phyloP scores from a whole-genome alignment of 2,888 invertebrate genomes.

The Cybosia mesomella region DNA sequence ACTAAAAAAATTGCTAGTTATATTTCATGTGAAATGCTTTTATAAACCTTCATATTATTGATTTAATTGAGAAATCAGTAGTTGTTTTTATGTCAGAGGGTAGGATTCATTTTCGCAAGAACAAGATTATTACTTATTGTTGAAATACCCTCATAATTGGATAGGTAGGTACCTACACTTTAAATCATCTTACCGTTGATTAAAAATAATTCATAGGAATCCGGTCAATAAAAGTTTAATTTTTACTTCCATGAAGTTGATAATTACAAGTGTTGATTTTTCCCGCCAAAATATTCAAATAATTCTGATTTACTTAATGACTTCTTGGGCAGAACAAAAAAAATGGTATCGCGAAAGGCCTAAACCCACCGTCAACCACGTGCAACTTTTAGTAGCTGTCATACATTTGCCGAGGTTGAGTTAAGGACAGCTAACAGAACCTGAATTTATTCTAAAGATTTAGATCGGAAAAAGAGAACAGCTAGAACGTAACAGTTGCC shows the following conservation, averaged over 20 bases:
- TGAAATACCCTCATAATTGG: background rate
- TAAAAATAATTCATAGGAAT: background rate
- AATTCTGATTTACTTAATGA: no score
- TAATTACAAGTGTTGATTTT: no score
- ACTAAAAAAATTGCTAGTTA: slow-evolving; percentile 16
- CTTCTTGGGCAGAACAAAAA: no score
- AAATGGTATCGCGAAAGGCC: no score
- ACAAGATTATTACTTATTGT: background rate
- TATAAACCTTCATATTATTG: slow-evolving; percentile 10
- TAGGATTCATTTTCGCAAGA: background rate
- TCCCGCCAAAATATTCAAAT: no score
- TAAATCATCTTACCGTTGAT: background rate
- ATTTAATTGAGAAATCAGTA: slow-evolving; percentile 1
- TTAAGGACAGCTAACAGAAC: background rate
- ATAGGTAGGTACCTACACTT: background rate
- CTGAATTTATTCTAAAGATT: background rate
- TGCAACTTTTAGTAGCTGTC: no score
- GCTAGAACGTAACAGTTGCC: no score
- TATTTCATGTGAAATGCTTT: slow-evolving; percentile 32
- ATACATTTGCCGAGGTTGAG: no score
- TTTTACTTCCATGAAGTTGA: no score
- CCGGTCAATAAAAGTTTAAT: background rate
- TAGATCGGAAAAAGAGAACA: no score
- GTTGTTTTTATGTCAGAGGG: background rate
- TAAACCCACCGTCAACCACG: no score